A percentile compares a stretch with the other conserved stretches of the same genome.
Conservation (phyloP, 2,113 vertebrate species). For the Corvus moneduloides region DNA sequence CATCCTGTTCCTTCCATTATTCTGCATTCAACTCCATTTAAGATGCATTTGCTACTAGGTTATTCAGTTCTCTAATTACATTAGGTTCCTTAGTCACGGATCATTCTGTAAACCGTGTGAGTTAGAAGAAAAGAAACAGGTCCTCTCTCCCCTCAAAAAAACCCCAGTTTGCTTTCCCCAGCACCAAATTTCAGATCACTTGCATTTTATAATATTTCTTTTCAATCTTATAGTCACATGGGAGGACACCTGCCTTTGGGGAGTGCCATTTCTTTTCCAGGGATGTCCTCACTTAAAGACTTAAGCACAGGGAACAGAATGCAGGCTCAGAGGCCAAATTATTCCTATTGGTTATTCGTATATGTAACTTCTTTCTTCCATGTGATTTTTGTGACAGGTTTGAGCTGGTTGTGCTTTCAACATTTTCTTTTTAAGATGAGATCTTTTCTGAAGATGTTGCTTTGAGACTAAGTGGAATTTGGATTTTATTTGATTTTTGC, state of each 20-base stretch:
- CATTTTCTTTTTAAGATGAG: neutral
- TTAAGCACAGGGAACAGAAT: neutral
- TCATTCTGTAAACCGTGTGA: neutral
- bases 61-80: conserved; percentile 2
- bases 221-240: neutral
- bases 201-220: neutral
- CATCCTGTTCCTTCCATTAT: neutral
- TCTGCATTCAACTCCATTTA: neutral
- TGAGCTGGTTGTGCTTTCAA: neutral
- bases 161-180: neutral
- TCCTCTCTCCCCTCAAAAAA: neutral
- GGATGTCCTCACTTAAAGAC: neutral
- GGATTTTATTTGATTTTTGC: neutral
- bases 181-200: neutral
- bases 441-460: neutral
- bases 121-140: neutral
- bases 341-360: neutral
- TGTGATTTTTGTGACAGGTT: neutral
- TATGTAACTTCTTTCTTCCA: neutral
- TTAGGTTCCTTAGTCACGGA: neutral
- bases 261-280: neutral
- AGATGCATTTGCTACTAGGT: neutral
- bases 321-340: neutral
- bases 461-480: neutral
- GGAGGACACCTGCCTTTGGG: neutral